Conservation (phyloP, 2,797 vertebrate species). For the Pempheris klunzingeri region DNA sequence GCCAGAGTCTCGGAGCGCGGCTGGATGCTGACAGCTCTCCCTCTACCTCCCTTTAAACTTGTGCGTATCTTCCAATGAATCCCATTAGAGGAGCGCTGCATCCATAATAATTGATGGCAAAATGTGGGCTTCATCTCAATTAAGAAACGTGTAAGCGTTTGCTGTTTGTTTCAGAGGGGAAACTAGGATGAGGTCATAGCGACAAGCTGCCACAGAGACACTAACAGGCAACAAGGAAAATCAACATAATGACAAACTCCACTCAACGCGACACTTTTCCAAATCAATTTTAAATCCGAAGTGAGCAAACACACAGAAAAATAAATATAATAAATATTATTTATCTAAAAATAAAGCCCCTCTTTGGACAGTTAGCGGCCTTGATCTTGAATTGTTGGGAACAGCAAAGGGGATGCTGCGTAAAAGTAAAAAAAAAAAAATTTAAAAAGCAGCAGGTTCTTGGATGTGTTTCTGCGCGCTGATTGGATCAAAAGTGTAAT, state of each 20-base stretch:
- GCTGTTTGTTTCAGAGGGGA: slow-evolving; percentile 37
- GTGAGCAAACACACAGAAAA: slow-evolving; percentile 8
- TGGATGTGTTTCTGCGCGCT: not conserved
- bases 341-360: slow-evolving; percentile 15
- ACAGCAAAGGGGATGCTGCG: slow-evolving; percentile 9
- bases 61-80: slow-evolving; percentile 40
- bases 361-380: not conserved
- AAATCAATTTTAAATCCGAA: slow-evolving; percentile 65
- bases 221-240: slow-evolving; percentile 69
- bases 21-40: slow-evolving; percentile 44
- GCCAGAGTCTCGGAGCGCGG: slow-evolving; percentile 29
- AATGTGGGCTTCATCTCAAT: slow-evolving; percentile 62
- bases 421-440: no score
- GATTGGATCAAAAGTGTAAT: slow-evolving; percentile 32
- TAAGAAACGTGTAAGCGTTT: slow-evolving; percentile 50
- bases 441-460: slow-evolving; percentile 17
- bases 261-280: slow-evolving; percentile 47
- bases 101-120: slow-evolving; percentile 54
- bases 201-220: slow-evolving; percentile 52
- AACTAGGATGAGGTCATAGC: not conserved
- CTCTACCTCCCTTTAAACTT: slow-evolving; percentile 51
- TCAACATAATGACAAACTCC: slow-evolving; percentile 71
- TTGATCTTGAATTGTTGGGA: not conserved
- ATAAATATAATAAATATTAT: slow-evolving; percentile 27
- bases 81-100: slow-evolving; percentile 35